These are phyloP conservation scores for Aporophyla nigra DNA, from an alignment of 2,888 invertebrate genomes.

Conservation along the genomic window DNA sequence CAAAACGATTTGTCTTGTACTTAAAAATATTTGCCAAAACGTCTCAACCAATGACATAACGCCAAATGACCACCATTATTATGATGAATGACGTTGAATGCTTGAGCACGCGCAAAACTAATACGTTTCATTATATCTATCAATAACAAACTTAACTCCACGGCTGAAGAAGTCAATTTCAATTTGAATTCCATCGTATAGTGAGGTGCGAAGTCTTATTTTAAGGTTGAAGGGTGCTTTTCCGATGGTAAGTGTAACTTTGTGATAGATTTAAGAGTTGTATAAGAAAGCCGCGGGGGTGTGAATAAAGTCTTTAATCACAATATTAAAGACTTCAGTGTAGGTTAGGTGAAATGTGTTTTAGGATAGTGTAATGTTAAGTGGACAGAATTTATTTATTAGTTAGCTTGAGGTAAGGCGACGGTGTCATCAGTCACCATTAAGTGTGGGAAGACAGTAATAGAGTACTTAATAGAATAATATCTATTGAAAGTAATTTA, in stretches of 20 bases:
- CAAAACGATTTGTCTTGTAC: slow-evolving; percentile 64
- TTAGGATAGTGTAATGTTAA: slow-evolving; percentile 42
- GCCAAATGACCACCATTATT: slow-evolving; percentile 63
- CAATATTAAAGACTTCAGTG: slow-evolving; percentile 49
- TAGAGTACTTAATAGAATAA: slow-evolving; percentile 20
- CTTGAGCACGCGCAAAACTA: slow-evolving; percentile 63
- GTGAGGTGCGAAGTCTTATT: neutral
- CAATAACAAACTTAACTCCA: slow-evolving; percentile 46
- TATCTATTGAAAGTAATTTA: slow-evolving; percentile 14
- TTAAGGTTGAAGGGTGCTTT: neutral
- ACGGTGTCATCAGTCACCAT: slow-evolving; percentile 50
- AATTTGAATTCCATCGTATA: slow-evolving; percentile 11
- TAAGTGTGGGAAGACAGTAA: slow-evolving; percentile 37
- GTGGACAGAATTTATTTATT: slow-evolving; percentile 46
- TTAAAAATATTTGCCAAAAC: slow-evolving; percentile 68
- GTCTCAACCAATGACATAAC: slow-evolving; percentile 67
- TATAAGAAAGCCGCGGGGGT: slow-evolving; percentile 60
- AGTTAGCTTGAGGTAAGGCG: slow-evolving; percentile 10
- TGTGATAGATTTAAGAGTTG: slow-evolving; percentile 45
- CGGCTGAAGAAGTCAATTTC: neutral
- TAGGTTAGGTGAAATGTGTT: slow-evolving; percentile 45
- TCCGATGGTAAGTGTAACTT: slow-evolving; percentile 26
- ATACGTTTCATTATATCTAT: slow-evolving; percentile 60
- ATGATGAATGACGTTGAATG: slow-evolving; percentile 66
- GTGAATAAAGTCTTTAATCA: slow-evolving; percentile 62